Conservation (phyloP, 2,888 invertebrate species). For the Diachrysia chrysitis region DNA sequence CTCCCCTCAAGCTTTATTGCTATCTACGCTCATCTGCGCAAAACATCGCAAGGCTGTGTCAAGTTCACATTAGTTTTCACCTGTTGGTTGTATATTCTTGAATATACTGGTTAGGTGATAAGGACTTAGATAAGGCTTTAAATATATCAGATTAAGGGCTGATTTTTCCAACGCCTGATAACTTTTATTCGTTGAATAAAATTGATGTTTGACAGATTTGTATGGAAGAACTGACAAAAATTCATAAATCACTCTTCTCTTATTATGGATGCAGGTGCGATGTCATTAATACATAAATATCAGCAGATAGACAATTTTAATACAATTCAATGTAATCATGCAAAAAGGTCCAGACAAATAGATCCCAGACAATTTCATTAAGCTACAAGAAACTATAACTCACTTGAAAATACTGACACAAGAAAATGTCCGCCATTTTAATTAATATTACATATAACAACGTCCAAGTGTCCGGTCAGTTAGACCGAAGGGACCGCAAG, state of each 20-base stretch:
- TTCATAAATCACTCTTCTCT: too few species aligned
- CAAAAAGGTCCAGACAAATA: too few species aligned
- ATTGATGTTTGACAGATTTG: too few species aligned
- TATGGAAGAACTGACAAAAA: too few species aligned
- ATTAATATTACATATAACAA: conserved; percentile 34
- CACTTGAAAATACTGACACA: neutral
- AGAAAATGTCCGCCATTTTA: conserved; percentile 7
- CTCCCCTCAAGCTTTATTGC: neutral
- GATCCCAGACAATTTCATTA: neutral
- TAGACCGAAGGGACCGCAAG: conserved; percentile 75
- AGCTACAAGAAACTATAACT: neutral
- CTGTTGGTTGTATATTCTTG: neutral
- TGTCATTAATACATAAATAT: too few species aligned
- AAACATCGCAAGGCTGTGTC: neutral
- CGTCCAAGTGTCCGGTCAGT: conserved; percentile 64
- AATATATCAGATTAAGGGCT: too few species aligned
- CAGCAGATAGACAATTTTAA: too few species aligned
- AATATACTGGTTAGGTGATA: neutral
- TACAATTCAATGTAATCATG: too few species aligned
- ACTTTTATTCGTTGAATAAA: too few species aligned
- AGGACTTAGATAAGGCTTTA: too few species aligned
- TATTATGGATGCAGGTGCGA: too few species aligned
- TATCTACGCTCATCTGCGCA: neutral
- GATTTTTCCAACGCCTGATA: too few species aligned
- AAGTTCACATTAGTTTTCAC: neutral